Conservation (phyloP, 2,888 invertebrate genomes). For the Brachyptera putata region DNA sequence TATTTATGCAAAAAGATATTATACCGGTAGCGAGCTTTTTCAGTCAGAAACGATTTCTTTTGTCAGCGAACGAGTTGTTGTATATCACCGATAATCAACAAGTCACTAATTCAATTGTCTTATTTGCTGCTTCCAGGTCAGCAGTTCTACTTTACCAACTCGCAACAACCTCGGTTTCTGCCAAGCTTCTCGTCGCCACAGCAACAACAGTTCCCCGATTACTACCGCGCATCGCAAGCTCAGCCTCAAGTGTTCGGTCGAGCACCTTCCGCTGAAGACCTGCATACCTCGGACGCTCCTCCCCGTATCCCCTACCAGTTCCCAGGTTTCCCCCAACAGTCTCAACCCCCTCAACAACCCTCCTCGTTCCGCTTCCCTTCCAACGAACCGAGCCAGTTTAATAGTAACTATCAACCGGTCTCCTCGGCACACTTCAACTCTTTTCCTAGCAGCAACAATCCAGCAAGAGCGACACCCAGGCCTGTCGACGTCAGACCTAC, state of each 20-base stretch:
- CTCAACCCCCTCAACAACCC: slow-evolving; percentile 50
- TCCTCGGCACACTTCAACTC: slow-evolving; percentile 24
- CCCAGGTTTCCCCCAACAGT: slow-evolving; percentile 45
- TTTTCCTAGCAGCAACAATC: background rate
- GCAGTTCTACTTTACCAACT: slow-evolving; percentile 42
- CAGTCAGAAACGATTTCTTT: no score
- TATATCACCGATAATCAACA: no score
- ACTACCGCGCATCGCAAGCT: slow-evolving; percentile 36
- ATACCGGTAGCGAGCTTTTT: no score
- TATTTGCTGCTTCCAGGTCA: slow-evolving; percentile 41
- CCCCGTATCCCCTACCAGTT: slow-evolving; percentile 43
- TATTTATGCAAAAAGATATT: no score
- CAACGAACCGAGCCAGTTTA: slow-evolving; percentile 45
- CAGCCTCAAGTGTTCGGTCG: slow-evolving; percentile 29
- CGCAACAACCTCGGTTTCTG: slow-evolving; percentile 40
- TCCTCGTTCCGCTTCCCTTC: slow-evolving; percentile 52
- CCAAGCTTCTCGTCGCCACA: slow-evolving; percentile 38
- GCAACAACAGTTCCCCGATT: slow-evolving; percentile 36
- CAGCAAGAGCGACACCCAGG: slow-evolving; percentile 21
- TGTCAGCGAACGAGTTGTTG: no score
- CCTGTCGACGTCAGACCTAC: slow-evolving; percentile 19
- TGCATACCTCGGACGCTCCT: slow-evolving; percentile 43
- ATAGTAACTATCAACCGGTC: slow-evolving; percentile 42
- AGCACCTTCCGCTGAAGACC: slow-evolving; percentile 36
- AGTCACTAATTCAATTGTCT: no score